These are phyloP conservation scores for Tupaia tana DNA, from an alignment of 2,113 vertebrate species.

Conservation along the genomic window DNA sequence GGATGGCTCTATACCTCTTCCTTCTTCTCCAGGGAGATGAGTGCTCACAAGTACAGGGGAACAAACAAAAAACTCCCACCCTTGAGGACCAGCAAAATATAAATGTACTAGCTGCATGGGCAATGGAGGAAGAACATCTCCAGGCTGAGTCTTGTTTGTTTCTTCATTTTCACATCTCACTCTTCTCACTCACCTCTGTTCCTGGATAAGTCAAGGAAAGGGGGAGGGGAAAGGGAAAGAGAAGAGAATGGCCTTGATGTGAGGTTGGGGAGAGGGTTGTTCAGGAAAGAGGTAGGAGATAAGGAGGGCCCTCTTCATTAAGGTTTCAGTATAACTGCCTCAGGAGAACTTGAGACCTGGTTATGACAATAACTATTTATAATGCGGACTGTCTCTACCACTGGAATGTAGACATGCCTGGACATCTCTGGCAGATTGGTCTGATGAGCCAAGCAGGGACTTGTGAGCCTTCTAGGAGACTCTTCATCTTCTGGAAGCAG, in stretches of 20 bases:
- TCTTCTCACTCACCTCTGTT: background rate
- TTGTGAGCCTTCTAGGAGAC: background rate
- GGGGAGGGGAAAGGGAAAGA: too few relatives aligned
- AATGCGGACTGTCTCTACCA: rapidly evolving
- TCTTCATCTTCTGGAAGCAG: background rate
- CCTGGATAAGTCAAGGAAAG: background rate
- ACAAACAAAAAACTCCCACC: background rate
- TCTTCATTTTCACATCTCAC: background rate
- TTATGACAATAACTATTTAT: background rate
- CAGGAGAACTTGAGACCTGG: background rate
- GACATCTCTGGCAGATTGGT: background rate
- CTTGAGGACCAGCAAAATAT: background rate
- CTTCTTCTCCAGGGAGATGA: background rate
- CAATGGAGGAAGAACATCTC: background rate
- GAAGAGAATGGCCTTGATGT: too few relatives aligned
- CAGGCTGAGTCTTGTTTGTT: background rate
- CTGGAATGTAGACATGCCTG: background rate
- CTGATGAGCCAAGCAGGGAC: background rate
- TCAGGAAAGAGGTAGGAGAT: background rate
- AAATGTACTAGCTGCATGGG: background rate
- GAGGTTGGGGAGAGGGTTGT: background rate
- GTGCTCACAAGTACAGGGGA: background rate
- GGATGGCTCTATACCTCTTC: background rate
- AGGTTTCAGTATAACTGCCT: too few relatives aligned
- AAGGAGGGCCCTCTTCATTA: background rate